phyloP scores from a whole-genome alignment of 2,797 vertebrate species.

The Danio choprae region DNA sequence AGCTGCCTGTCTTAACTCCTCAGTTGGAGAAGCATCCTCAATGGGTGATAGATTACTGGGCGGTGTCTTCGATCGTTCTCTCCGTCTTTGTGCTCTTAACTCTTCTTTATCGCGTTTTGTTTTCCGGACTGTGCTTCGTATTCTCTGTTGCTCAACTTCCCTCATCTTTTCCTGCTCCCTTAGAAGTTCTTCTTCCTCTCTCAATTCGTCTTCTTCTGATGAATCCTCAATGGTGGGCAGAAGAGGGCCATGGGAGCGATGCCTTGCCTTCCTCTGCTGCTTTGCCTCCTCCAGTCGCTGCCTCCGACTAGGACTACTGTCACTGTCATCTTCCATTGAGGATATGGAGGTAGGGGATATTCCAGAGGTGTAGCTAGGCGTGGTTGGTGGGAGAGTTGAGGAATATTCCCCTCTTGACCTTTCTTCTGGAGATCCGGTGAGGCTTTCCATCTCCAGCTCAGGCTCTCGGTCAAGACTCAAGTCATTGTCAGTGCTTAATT shows the following conservation, averaged over 20 bases:
- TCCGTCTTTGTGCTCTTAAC: slow-evolving; percentile 93
- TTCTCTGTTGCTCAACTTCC: slow-evolving; percentile 97
- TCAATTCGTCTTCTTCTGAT: slow-evolving; percentile 96
- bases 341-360: slow-evolving; percentile 97
- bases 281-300: slow-evolving; percentile 96
- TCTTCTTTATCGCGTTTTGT: slow-evolving; percentile 98
- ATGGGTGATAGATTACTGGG: slow-evolving; percentile 99
- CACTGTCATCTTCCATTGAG: slow-evolving; percentile 97
- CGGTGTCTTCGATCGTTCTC: slow-evolving; percentile 97
- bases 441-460: slow-evolving; percentile 98
- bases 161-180: slow-evolving; percentile 99
- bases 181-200: slow-evolving; percentile 97
- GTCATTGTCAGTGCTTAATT: slow-evolving; percentile 86
- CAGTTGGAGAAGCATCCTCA: slow-evolving; percentile 97
- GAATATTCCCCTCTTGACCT: slow-evolving; percentile 95
- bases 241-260: slow-evolving; percentile 94
- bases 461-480: slow-evolving; percentile 91
- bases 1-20: slow-evolving; percentile 95
- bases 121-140: slow-evolving; percentile 95
- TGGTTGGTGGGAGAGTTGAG: slow-evolving; percentile 93
- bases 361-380: slow-evolving; percentile 94
- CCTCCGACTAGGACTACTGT: slow-evolving; percentile 96
- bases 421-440: slow-evolving; percentile 96
- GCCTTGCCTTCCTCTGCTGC: slow-evolving; percentile 97
- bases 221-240: slow-evolving; percentile 99